Base-by-base conservation (phyloP, 2,888 invertebrate species). In the Brenthis hecate region DNA sequence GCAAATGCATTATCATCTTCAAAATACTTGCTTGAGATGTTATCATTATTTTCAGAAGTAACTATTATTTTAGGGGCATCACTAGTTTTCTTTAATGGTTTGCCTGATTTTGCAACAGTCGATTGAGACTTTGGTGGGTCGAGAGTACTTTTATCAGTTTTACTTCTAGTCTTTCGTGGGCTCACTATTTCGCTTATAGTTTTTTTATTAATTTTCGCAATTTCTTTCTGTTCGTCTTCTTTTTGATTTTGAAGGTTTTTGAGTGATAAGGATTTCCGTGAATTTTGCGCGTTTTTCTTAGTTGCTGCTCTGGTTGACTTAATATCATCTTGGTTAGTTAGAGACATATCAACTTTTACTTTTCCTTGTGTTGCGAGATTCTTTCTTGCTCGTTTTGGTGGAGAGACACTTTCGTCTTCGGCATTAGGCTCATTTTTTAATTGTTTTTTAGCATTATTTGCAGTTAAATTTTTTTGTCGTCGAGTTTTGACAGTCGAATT, bases 11-110 rank as follows among this genome's bases (percentile, higher is more conserved):
- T 53, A n/a, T 56, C 51, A 55, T 74, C 76, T 66, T 80, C 75
- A 79, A 91, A 90, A 77, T 85, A 89, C 74, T 83, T 78, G 69
- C 91, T 89, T 58, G 84, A 77, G n/a, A 81, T 74, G 60, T 74
- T 76, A 65, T 76, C 71, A 54, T 77, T 70, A 65, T 79, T 81
- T 70, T 80, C 81, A 75, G 81, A 72, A 56, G 82, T 84, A 14
- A 86, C 71, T 66, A 78, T 69, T 74, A 88, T 84, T 79, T 81
- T 78, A 3, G 89, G 86, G 43, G 75, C 23, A 48, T 65, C 69
- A n/a, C 71, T 75, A 73, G 13, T 73, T 74, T 68, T 74, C 28
- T 60, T 43, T 63, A 36, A 68, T 57, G 13, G 19, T 43, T 70
- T 48, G 54, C 69, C 56, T 11, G 36, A 43, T 66, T 69, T 54